A percentile compares a stretch with the other conserved stretches of the same genome.
phyloP scores from a whole-genome alignment of 2,113 vertebrate genomes.

The Microtus pennsylvanicus region DNA sequence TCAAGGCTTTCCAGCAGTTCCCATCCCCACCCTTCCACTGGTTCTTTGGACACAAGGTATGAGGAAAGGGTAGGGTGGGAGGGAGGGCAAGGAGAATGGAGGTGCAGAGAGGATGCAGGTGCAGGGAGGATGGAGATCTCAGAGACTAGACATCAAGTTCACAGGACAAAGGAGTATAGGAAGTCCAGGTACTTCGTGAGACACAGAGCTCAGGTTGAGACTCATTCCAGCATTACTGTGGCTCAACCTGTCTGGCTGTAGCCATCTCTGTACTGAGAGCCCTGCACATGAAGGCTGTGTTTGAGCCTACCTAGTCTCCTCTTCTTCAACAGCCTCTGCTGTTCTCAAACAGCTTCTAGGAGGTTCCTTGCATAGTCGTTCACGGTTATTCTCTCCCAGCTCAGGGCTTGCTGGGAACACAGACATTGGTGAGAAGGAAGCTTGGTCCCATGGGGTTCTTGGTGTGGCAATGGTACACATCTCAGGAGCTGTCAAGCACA shows the following conservation, averaged over 20 bases:
- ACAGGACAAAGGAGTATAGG: not conserved
- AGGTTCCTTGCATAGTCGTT: not conserved
- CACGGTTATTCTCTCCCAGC: not conserved
- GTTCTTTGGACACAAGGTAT: conserved; percentile 61
- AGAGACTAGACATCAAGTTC: not conserved
- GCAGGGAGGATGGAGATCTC: accelerated
- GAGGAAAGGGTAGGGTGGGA: not conserved
- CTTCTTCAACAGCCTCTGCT: not conserved
- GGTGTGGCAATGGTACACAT: not conserved
- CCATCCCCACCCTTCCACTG: conserved; percentile 83
- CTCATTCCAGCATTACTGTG: not conserved
- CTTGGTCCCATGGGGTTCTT: not conserved
- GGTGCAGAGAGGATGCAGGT: not conserved
- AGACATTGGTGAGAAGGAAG: not conserved
- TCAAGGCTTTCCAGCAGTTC: conserved; percentile 84
- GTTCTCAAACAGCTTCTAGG: not conserved
- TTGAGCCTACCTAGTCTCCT: not conserved
- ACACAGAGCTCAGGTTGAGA: not conserved
- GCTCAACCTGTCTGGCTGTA: not conserved
- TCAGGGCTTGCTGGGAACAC: not conserved
- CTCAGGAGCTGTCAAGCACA: not conserved
- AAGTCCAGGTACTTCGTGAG: accelerated
- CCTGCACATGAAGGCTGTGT: not conserved
- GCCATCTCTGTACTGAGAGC: not conserved
- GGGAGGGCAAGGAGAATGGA: not conserved